A percentile compares a stretch with the other conserved stretches of the same genome.
Evolutionary conservation across 2,113 vertebrate genomes (phyloP).

Genomic region (Hystrix brachyura): DNA sequence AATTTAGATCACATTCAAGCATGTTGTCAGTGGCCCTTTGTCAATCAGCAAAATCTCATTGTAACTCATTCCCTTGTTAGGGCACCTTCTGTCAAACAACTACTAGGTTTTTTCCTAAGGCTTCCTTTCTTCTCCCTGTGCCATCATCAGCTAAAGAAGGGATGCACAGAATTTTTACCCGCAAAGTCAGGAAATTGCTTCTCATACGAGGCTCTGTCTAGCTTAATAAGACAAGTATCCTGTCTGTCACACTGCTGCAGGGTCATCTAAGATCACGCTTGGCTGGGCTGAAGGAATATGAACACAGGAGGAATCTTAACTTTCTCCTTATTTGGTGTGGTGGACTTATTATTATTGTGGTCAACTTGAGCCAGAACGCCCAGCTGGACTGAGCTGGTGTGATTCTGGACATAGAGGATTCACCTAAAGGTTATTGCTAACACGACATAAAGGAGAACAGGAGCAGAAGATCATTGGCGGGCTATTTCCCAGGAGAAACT

Average conservation of each 20-base stretch:
- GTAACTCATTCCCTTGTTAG: neutral
- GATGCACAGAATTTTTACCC: neutral
- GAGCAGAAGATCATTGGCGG: too few species aligned
- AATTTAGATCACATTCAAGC: neutral
- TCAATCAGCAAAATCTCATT: neutral
- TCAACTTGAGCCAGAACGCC: too few species aligned
- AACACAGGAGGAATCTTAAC: too few species aligned
- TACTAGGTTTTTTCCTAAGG: neutral
- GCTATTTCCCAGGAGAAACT: too few species aligned
- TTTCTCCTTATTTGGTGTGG: neutral
- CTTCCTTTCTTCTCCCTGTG: neutral
- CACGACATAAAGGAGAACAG: too few species aligned
- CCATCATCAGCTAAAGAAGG: neutral
- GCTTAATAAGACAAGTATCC: neutral
- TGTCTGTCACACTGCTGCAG: neutral
- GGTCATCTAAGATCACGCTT: neutral
- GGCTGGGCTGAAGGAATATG: neutral
- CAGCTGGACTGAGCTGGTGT: too few species aligned
- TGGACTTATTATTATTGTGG: too few species aligned
- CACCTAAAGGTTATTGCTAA: too few species aligned
- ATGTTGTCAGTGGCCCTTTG: neutral
- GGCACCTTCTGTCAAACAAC: neutral
- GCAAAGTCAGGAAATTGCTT: neutral
- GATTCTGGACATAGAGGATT: too few species aligned
- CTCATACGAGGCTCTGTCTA: neutral